Percentiles rank a stretch among this genome's conserved stretches.
Conservation (phyloP, 2,113 vertebrate species). For the Puntigrus tetrazona region DNA sequence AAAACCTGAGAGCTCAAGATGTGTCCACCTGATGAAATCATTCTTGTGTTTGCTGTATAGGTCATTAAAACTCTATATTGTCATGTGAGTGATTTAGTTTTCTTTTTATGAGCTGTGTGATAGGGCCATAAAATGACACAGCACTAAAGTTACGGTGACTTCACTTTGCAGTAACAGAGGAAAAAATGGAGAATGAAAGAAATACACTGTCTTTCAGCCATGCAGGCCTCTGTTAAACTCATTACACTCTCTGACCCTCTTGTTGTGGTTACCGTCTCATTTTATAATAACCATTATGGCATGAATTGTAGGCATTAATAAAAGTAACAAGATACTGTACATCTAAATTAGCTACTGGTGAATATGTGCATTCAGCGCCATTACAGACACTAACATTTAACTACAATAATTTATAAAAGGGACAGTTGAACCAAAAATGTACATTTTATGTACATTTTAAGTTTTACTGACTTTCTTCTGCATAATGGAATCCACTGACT, state of each 20-base stretch:
- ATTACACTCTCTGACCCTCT: constrained; percentile 59
- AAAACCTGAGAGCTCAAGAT: not conserved
- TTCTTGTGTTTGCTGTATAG: constrained; percentile 3
- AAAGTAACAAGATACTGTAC: constrained; percentile 53
- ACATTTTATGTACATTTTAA: too few species aligned
- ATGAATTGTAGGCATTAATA: constrained; percentile 55
- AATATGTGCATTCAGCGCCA: constrained; percentile 54
- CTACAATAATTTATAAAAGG: not conserved
- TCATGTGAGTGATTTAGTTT: not conserved
- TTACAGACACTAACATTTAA: constrained; percentile 58
- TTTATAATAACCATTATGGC: constrained; percentile 71
- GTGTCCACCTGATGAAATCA: not conserved
- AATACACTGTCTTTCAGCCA: constrained; percentile 46
- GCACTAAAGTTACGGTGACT: constrained; percentile 10
- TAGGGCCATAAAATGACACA: constrained; percentile 19
- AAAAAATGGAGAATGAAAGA: constrained; percentile 50
- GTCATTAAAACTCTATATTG: constrained; percentile 9
- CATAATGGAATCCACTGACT: too few species aligned
- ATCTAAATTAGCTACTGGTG: not conserved
- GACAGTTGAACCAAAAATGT: too few species aligned
- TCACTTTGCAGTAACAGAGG: constrained; percentile 26
- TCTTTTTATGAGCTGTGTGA: constrained; percentile 27
- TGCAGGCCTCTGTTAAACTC: constrained; percentile 63
- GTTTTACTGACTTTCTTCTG: too few species aligned
- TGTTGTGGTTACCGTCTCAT: constrained; percentile 69